Evolutionary conservation across 2,113 vertebrate species (phyloP), one percentile per base, ranked within the genome.

Genomic region (Pachyramphus minor): DNA sequence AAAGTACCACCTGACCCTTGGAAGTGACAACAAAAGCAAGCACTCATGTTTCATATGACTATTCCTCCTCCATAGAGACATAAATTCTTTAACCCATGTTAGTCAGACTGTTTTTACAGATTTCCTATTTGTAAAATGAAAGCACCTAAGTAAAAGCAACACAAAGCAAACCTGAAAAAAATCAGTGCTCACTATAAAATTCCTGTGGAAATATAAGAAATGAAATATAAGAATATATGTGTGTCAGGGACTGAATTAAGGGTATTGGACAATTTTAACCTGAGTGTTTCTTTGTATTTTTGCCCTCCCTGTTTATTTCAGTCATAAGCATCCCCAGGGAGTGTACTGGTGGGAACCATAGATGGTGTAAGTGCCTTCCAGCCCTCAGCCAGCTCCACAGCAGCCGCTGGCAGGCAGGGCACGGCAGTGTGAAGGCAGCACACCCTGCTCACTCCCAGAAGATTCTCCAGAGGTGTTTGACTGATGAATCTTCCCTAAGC

Each of bases 371-470:
- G 55, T 30, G 30, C 12, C 44, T 30, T 52, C n/a, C 45, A 60
- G 23, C 25, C 7, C 19, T 44, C 2, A 5, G 4, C 49, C 50
- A 55, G 13, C 30, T 39, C 27, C 0, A 0, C 41, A 37, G 58
- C 21, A 68, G 55, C 31, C 3, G 3, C 23, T 8, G 22, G 21
- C 53, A 63, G 23, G 39, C 31, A 66, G 52, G 35, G 17, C 20
- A 53, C 1, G 2, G 21, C 41, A 68, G 27, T 0, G 0, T 1
- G 3, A 37, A 39, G 24, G 33, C 14, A 62, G 28, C 42, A 68
- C 17, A 47, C 8, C 15, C 55, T 74, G 75, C 41, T 55, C 30
- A 3, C 25, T 42, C 24, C 63, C 50, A 77, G n/a, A 27, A 49
- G 53, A 64, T 1, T 75, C 68, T 83, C 28, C 63, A 16, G 37